Evolutionary conservation across 1,140 invertebrate genomes (phyloP).

Genomic region (Hyposmocoma kahamanoa): DNA sequence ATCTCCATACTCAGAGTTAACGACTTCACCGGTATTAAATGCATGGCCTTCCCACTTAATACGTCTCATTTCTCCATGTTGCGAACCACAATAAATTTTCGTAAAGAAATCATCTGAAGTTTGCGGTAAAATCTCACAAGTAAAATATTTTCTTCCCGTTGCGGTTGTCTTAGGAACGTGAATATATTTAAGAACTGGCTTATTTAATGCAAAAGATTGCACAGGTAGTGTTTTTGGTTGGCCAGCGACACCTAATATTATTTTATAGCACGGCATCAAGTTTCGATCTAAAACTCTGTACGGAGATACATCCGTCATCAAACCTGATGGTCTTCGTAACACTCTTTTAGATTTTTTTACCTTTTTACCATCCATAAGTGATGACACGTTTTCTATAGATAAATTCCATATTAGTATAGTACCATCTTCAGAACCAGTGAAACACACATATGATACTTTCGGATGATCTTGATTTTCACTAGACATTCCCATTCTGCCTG

Average conservation of each 20-base stretch:
- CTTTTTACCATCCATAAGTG: conserved; percentile 62
- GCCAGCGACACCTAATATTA: conserved; percentile 63
- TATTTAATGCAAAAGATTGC: conserved; percentile 57
- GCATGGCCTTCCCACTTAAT: conserved; percentile 77
- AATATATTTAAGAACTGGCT: conserved; percentile 37
- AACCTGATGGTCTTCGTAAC: conserved; percentile 68
- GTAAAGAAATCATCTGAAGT: conserved; percentile 52
- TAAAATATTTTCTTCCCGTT: conserved; percentile 66
- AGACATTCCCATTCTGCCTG: conserved; percentile 70
- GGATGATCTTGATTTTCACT: conserved; percentile 39
- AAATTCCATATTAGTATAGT: conserved; percentile 82
- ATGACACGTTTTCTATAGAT: conserved; percentile 53
- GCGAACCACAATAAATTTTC: conserved; percentile 53
- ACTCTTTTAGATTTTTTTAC: conserved; percentile 67
- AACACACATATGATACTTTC: conserved; percentile 76
- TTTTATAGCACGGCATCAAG: conserved; percentile 76
- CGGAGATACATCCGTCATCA: conserved; percentile 74
- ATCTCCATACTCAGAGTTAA: conserved; percentile 73
- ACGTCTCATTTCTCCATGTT: conserved; percentile 71
- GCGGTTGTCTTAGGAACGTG: conserved; percentile 40
- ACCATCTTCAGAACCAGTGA: conserved; percentile 79
- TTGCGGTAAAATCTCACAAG: conserved; percentile 43
- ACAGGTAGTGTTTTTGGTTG: conserved; percentile 51
- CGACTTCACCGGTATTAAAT: conserved; percentile 72
- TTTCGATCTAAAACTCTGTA: conserved; percentile 74